Conservation (phyloP, 1,140 invertebrate genomes). For the Dendroctonus valens region DNA sequence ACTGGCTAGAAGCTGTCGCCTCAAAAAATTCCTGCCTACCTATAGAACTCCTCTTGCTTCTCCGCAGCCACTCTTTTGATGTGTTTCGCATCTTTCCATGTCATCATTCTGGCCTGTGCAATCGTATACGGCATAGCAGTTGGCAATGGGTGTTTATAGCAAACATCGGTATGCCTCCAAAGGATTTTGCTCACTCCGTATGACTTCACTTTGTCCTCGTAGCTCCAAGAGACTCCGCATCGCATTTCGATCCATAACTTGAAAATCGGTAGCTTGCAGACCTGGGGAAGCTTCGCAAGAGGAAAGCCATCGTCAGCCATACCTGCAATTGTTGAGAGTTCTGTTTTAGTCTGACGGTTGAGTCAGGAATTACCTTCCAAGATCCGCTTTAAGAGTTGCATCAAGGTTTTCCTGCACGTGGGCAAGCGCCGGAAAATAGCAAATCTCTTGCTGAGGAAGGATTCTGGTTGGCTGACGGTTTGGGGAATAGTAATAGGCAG, state of each 20-base stretch:
- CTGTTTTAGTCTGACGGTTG: neutral
- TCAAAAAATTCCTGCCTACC: slow-evolving; percentile 3
- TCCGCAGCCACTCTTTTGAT: slow-evolving; percentile 19
- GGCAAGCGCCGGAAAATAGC: slow-evolving; percentile 40
- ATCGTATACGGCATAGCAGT: slow-evolving; percentile 21
- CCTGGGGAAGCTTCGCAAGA: slow-evolving; percentile 45
- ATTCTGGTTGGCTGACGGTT: neutral
- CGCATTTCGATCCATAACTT: slow-evolving; percentile 44
- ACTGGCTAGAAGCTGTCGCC: slow-evolving; percentile 1
- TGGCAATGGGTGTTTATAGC: slow-evolving; percentile 15
- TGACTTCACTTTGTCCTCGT: slow-evolving; percentile 36
- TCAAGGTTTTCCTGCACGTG: slow-evolving; percentile 30
- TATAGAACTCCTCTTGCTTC: slow-evolving; percentile 13
- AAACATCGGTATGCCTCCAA: slow-evolving; percentile 27
- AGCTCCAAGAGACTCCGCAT: slow-evolving; percentile 37
- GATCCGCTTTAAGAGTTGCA: slow-evolving; percentile 28
- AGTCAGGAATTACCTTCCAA: slow-evolving; percentile 14
- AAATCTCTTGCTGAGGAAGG: slow-evolving; percentile 34
- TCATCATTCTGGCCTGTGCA: slow-evolving; percentile 16
- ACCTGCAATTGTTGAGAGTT: slow-evolving; percentile 1
- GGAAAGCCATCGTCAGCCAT: slow-evolving; percentile 46
- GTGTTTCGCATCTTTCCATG: slow-evolving; percentile 28
- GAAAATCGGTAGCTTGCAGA: slow-evolving; percentile 45
- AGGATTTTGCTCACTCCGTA: slow-evolving; percentile 9
- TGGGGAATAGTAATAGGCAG: slow-evolving; percentile 6